Evolutionary conservation across 1,140 invertebrate species (phyloP).

Genomic region (Proales similis): DNA sequence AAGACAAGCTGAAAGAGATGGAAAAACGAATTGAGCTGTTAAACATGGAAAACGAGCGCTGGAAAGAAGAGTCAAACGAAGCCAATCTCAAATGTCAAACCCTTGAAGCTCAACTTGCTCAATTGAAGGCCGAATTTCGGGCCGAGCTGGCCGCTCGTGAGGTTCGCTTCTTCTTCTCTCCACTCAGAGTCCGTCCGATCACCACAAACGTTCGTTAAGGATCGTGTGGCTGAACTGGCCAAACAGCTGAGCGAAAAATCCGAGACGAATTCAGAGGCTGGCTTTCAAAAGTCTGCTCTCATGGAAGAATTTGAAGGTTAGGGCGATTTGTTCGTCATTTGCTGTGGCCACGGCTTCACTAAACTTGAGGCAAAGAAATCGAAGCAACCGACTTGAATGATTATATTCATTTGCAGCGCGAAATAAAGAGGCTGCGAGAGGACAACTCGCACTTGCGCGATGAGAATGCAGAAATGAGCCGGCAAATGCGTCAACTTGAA

Average conservation of each 20-base stretch:
- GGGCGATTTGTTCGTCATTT: background rate
- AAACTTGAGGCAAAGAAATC: slow-evolving; percentile 12
- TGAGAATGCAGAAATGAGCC: slow-evolving; percentile 12
- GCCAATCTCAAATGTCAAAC: background rate
- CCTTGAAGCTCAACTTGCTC: slow-evolving; percentile 26
- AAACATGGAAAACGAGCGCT: slow-evolving; percentile 20
- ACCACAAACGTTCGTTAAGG: too few species aligned
- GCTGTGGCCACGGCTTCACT: background rate
- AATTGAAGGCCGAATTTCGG: slow-evolving; percentile 8
- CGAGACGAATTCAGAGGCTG: background rate
- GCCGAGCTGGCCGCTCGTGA: background rate
- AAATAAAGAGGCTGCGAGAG: slow-evolving; percentile 19
- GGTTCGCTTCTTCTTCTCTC: slow-evolving; percentile 10
- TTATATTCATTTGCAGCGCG: slow-evolving; percentile 33
- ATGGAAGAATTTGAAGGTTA: slow-evolving; percentile 37
- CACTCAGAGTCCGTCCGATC: too few species aligned
- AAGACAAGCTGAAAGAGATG: slow-evolving; percentile 22
- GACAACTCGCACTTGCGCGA: slow-evolving; percentile 10
- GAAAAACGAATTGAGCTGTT: slow-evolving; percentile 18
- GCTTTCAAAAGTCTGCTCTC: slow-evolving; percentile 32
- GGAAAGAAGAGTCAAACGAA: slow-evolving; percentile 33
- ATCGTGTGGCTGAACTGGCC: too few species aligned
- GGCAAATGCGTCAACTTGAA: background rate
- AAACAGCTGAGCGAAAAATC: too few species aligned
- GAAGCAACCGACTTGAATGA: slow-evolving; percentile 23